Evolutionary conservation across 1,140 invertebrate species (phyloP).

Genomic region (Lepidostoma basale): DNA sequence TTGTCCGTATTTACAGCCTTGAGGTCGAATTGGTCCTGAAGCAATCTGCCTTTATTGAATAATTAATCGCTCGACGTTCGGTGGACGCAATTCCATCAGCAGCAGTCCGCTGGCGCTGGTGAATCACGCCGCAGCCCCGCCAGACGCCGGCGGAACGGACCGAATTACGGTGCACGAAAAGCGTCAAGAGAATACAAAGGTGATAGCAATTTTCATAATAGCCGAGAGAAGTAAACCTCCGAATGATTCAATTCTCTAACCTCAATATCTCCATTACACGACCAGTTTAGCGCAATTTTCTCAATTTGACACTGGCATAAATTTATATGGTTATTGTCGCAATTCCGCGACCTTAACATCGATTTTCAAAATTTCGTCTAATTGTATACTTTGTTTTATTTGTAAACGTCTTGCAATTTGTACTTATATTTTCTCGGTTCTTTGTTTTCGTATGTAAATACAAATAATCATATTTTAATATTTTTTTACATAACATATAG

Average conservation of each 20-base stretch:
- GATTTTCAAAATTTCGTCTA: no score
- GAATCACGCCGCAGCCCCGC: not conserved
- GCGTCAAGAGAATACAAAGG: not conserved
- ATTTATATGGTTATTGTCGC: no score
- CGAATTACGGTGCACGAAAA: not conserved
- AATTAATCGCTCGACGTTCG: not conserved
- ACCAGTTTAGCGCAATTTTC: not conserved
- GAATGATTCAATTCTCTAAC: not conserved
- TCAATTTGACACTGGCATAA: no score
- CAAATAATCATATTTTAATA: no score
- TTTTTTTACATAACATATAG: no score
- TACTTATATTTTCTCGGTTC: no score
- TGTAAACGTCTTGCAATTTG: no score
- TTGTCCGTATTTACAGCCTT: not conserved
- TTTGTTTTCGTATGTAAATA: no score
- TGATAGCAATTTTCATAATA: not conserved
- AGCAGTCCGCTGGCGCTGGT: not conserved
- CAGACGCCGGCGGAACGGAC: not conserved
- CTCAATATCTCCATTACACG: not conserved
- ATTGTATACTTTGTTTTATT: no score
- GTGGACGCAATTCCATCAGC: constrained; percentile 9
- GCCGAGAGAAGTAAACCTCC: not conserved
- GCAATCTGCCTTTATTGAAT: not conserved
- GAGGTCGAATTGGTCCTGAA: no score
- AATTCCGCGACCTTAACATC: no score